A percentile compares a stretch with the other conserved stretches of the same genome.
Evolutionary conservation across 2,888 invertebrate genomes (phyloP).

Genomic region (Hermaeophaga mercurialis): DNA sequence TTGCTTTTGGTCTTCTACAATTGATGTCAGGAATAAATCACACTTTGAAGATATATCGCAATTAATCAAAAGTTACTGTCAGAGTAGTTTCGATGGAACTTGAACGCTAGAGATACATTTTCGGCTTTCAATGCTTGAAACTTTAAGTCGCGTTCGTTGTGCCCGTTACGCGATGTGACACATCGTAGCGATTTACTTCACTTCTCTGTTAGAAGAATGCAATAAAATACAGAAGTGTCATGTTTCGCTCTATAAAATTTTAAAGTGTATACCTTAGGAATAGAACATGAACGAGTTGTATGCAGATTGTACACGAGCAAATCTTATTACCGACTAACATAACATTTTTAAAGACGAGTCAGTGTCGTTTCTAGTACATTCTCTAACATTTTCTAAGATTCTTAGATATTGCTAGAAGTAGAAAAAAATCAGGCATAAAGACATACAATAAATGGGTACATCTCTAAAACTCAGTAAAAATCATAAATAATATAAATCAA

Average conservation of each 20-base stretch:
- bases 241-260: slow-evolving; percentile 4
- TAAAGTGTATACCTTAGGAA: slow-evolving; percentile 4
- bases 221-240: slow-evolving; percentile 1
- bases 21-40: too few relatives aligned
- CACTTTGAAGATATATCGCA: too few relatives aligned
- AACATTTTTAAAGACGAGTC: background rate
- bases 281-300: slow-evolving; percentile 8
- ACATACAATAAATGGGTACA: too few relatives aligned
- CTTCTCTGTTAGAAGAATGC: slow-evolving; percentile 12
- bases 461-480: too few relatives aligned
- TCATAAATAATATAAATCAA: too few relatives aligned
- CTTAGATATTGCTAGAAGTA: too few relatives aligned
- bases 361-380: background rate
- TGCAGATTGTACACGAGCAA: background rate
- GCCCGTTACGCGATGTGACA: slow-evolving; percentile 6
- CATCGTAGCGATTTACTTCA: slow-evolving; percentile 7
- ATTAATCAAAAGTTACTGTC: too few relatives aligned
- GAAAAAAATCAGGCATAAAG: too few relatives aligned
- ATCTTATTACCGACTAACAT: background rate
- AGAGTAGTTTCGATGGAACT: too few relatives aligned
- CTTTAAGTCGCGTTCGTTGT: background rate
- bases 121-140: background rate
- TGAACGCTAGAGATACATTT: too few relatives aligned
- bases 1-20: too few relatives aligned
- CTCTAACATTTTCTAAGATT: too few relatives aligned